Percentiles rank a stretch among this genome's conserved stretches.
These are phyloP conservation scores for Ochotona curzoniae DNA, from an alignment of 2,113 vertebrate genomes.

Conservation along the genomic window DNA sequence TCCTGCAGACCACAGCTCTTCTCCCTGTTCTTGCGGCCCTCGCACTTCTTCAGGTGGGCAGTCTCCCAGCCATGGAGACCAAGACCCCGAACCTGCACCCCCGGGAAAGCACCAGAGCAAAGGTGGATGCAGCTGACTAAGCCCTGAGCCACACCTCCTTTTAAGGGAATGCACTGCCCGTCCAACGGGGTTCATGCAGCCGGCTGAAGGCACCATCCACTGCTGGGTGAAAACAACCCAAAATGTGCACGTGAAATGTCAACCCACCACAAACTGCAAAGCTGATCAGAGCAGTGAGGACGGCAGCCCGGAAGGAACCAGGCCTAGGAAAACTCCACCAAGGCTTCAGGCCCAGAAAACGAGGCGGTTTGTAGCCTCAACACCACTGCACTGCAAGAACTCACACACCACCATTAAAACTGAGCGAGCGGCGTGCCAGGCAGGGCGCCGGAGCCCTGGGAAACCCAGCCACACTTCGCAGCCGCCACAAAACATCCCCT, in stretches of 20 bases:
- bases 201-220: slow-evolving; percentile 24
- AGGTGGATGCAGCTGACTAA: slow-evolving; percentile 21
- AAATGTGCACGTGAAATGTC: background rate
- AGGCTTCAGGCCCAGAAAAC: rapidly evolving
- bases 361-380: background rate
- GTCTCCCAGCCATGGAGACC: slow-evolving; percentile 35
- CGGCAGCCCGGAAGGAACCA: background rate
- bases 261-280: background rate
- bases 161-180: slow-evolving; percentile 62
- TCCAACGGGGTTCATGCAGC: background rate
- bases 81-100: slow-evolving; percentile 34
- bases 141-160: slow-evolving; percentile 12
- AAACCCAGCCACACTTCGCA: slow-evolving; percentile 81
- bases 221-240: slow-evolving; percentile 52
- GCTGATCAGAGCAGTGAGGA: background rate
- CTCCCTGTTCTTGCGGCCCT: slow-evolving; percentile 63
- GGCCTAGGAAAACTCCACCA: background rate
- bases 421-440: slow-evolving; percentile 27
- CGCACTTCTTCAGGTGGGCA: background rate
- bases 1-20: slow-evolving; percentile 65
- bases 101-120: background rate
- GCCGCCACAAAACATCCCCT: slow-evolving; percentile 85
- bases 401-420: slow-evolving; percentile 65
- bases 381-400: slow-evolving; percentile 20
- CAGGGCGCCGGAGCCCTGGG: background rate